Conservation (phyloP, 2,113 vertebrate species). For the Thamnophis sirtalis region DNA sequence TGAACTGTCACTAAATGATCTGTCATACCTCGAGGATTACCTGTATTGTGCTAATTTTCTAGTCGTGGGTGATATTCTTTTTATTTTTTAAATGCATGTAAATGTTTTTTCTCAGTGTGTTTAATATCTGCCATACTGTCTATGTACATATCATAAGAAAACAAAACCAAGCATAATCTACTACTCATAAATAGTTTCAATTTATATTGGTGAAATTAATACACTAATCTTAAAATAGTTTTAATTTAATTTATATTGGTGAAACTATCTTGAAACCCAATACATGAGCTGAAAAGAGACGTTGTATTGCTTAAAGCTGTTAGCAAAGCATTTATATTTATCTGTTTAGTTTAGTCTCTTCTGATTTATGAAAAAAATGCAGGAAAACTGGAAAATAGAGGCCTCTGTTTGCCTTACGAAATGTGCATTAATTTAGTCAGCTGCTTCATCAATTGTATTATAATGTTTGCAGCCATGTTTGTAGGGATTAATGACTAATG, state of each 20-base stretch:
- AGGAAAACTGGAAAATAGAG: constrained; percentile 2
- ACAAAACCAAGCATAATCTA: background rate
- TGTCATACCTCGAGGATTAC: too few relatives aligned
- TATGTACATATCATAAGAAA: background rate
- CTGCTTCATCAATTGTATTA: constrained; percentile 17
- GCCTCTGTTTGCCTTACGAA: constrained; percentile 17
- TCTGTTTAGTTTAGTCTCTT: constrained; percentile 9
- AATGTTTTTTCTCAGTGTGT: background rate
- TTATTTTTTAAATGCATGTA: background rate
- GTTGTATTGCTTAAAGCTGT: constrained; percentile 6
- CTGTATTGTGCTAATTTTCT: background rate
- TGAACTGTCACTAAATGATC: too few relatives aligned
- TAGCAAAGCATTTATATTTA: constrained; percentile 28
- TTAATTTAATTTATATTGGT: background rate
- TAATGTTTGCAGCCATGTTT: constrained; percentile 1
- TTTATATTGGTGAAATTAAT: background rate
- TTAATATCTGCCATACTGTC: background rate
- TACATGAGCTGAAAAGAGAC: background rate
- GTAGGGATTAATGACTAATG: constrained; percentile 3
- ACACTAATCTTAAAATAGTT: background rate
- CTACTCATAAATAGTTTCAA: background rate
- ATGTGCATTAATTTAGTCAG: constrained; percentile 12
- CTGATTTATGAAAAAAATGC: background rate
- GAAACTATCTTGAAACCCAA: background rate
- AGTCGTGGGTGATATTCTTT: background rate